Base-by-base conservation (phyloP, 2,888 invertebrate genomes). In the Catocala sponsa region DNA sequence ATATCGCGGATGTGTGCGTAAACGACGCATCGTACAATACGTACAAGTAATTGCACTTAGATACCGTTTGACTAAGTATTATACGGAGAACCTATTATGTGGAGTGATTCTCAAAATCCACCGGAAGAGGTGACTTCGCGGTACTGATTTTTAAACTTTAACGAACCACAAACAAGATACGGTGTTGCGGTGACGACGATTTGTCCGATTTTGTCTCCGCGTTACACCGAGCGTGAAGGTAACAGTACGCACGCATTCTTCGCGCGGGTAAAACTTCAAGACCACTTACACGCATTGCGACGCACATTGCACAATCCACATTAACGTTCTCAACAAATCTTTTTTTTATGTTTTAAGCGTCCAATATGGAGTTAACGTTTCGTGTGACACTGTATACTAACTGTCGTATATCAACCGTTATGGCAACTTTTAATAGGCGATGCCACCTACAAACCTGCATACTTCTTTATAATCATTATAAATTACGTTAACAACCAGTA, bases 111-210 rank as follows among this genome's bases (percentile, higher is more conserved):
- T 82, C 74, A 77, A 82, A 83, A 84, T 80, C 77, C 63, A 74
- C 78, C 79, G 81, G 82, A 81, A 78, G 77, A 80, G 68, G 72
- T 72, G 70, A 73, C 75, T 81, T 81, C 81, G 79, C 79, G 81
- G 82, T 81, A 66, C 73, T 78, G 75, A 72, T 78, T 79, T 69
- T 63, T 62, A 60, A 80, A 73, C 71, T 81, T 77, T 82, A 87
- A 86, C 84, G 83, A 86, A 87, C 85, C 85, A 81, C 84, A 84
- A 81, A 84, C 68, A 74, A 71, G 70, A 70, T 83, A 82, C 81
- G 80, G 83, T 79, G 71, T 80, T 86, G 81, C 60, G 82, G 83
- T 80, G 76, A 82, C 73, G 72, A 79, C 78, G 77, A 78, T 80
- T 85, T 77, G 66, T 68, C 74, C 76, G 75, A 70, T 80, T 80